Evolutionary conservation across 2,888 invertebrate species (phyloP).

Genomic region (Herminia tarsipennalis): DNA sequence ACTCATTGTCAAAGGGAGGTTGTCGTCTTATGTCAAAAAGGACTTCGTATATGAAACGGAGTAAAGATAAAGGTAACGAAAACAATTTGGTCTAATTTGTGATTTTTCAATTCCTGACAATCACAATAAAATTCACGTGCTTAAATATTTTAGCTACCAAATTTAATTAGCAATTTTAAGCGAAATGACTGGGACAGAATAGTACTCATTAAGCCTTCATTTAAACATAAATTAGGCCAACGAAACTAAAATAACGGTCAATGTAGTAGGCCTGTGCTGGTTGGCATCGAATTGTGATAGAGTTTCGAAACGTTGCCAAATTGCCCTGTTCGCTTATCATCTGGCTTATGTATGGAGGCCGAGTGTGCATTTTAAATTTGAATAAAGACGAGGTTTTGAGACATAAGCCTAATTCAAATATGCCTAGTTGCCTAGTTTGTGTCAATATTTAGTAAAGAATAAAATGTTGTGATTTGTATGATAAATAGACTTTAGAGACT

Average conservation of each 20-base stretch:
- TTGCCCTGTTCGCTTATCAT: slow-evolving; percentile 79
- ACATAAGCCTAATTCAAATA: slow-evolving; percentile 24
- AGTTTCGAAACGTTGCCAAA: slow-evolving; percentile 73
- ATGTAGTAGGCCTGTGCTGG: slow-evolving; percentile 59
- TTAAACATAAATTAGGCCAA: slow-evolving; percentile 72
- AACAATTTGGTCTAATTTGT: too few relatives aligned
- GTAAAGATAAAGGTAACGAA: too few relatives aligned
- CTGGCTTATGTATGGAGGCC: slow-evolving; percentile 65
- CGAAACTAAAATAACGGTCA: slow-evolving; percentile 65
- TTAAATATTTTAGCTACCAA: slow-evolving; percentile 26
- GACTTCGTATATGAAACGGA: too few relatives aligned
- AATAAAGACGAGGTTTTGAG: slow-evolving; percentile 49
- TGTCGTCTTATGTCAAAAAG: too few relatives aligned
- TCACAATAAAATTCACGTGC: too few relatives aligned
- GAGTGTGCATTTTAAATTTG: slow-evolving; percentile 53
- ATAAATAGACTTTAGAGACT: too few relatives aligned
- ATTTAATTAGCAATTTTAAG: slow-evolving; percentile 40
- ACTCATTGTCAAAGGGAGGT: too few relatives aligned
- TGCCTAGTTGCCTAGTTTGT: slow-evolving; percentile 12
- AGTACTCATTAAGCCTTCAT: slow-evolving; percentile 52
- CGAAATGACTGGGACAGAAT: slow-evolving; percentile 45
- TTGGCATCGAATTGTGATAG: slow-evolving; percentile 75
- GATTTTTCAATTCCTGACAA: too few relatives aligned
- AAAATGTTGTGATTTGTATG: too few relatives aligned
- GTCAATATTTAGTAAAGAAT: neutral